Evolutionary conservation across 1,140 invertebrate genomes (phyloP).

Genomic region (Acromyrmex heyeri): DNA sequence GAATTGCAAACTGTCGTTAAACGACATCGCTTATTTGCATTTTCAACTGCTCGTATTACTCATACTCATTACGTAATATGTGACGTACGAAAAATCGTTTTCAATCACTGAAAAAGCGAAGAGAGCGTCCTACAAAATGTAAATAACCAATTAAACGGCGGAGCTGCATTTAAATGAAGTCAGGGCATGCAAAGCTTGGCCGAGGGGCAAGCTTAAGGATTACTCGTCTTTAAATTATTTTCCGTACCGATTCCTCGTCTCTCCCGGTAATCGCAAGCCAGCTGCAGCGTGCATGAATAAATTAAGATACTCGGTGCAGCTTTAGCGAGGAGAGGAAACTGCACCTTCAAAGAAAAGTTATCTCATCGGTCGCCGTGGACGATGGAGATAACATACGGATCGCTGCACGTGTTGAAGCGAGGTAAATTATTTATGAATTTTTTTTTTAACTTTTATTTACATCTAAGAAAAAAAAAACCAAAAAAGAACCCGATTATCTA

Average conservation of each 20-base stretch:
- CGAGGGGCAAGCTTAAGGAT: conserved; percentile 40
- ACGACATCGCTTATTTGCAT: conserved; percentile 21
- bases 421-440: background rate
- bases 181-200: conserved; percentile 32
- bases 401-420: conserved; percentile 2
- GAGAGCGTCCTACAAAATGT: conserved; percentile 27
- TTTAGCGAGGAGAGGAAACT: conserved; percentile 37
- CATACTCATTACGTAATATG: conserved; percentile 10
- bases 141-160: conserved; percentile 59
- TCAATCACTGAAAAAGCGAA: conserved; percentile 2
- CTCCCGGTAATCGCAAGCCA: conserved; percentile 30
- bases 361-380: conserved; percentile 27
- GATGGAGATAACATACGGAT: conserved; percentile 5
- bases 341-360: conserved; percentile 55
- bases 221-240: conserved; percentile 63
- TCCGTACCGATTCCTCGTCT: conserved; percentile 50
- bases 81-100: conserved; percentile 23
- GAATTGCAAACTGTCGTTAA: conserved; percentile 54
- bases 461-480: background rate
- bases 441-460: background rate
- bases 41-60: conserved; percentile 20
- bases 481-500: background rate
- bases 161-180: conserved; percentile 48
- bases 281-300: conserved; percentile 60
- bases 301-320: conserved; percentile 45